Evolutionary conservation across 2,113 vertebrate species (phyloP).

Genomic region (Pseudorectes ferrugineus): DNA sequence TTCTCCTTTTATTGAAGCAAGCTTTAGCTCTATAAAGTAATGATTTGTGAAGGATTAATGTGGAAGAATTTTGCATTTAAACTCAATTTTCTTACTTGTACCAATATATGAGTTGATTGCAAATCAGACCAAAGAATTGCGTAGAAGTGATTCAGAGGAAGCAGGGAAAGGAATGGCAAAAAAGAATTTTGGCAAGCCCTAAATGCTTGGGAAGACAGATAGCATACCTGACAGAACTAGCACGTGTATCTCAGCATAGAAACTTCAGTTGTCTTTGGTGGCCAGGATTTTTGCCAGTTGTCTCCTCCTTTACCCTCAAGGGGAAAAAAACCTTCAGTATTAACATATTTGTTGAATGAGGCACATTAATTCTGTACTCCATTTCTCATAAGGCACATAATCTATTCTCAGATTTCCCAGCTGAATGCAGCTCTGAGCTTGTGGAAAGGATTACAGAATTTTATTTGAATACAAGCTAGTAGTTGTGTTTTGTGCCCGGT

Average conservation of each 20-base stretch:
- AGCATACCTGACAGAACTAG: background rate
- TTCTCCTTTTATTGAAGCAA: background rate
- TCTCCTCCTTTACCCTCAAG: background rate
- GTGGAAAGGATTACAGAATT: slow-evolving; percentile 58
- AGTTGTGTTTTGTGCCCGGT: background rate
- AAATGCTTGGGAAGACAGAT: background rate
- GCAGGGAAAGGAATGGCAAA: background rate
- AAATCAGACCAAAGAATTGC: background rate
- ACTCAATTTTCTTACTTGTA: background rate
- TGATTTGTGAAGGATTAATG: background rate
- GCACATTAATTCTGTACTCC: background rate
- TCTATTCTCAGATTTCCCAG: slow-evolving; percentile 32
- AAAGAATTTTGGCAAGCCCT: background rate
- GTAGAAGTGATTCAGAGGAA: background rate
- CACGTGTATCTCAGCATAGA: background rate
- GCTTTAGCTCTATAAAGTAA: background rate
- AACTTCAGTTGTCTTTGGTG: background rate
- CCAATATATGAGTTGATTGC: background rate
- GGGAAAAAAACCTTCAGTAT: background rate
- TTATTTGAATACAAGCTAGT: slow-evolving; percentile 37
- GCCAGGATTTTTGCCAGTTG: background rate
- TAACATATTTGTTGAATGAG: slow-evolving; percentile 37
- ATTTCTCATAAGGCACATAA: slow-evolving; percentile 26
- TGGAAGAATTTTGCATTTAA: background rate
- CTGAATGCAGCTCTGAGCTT: slow-evolving; percentile 36